A percentile compares a stretch with the other conserved stretches of the same genome.
phyloP scores from a whole-genome alignment of 2,113 vertebrate genomes.

The Leptobrachium ailaonicum region DNA sequence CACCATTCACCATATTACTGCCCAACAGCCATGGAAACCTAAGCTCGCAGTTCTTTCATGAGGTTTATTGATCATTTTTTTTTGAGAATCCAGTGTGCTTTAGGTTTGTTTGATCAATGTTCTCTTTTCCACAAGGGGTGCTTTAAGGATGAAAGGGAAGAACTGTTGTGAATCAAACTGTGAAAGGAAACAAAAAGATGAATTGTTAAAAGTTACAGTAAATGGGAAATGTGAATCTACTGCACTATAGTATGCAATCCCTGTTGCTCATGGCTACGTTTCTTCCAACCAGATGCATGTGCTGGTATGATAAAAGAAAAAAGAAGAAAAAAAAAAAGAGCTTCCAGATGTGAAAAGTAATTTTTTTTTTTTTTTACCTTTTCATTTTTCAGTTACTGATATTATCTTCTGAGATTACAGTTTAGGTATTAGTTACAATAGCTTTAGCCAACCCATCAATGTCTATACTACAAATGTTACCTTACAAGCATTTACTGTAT shows the following conservation, averaged over 20 bases:
- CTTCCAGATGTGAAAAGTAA: constrained; percentile 24
- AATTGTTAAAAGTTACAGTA: constrained; percentile 38
- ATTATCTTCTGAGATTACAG: no score
- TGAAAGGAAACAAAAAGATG: constrained; percentile 49
- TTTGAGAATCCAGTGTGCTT: constrained; percentile 58
- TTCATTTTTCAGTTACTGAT: no score
- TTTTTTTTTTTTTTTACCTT: neutral
- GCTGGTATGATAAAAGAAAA: neutral
- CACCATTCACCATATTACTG: constrained; percentile 59
- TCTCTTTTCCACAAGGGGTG: constrained; percentile 52
- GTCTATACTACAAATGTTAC: no score
- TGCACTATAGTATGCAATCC: constrained; percentile 20
- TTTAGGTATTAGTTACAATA: no score
- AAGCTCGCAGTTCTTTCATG: constrained; percentile 69
- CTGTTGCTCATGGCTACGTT: constrained; percentile 24
- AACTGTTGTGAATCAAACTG: constrained; percentile 57
- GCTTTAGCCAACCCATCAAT: no score
- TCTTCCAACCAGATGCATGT: constrained; percentile 30
- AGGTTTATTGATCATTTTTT: constrained; percentile 62
- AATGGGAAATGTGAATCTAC: constrained; percentile 31
- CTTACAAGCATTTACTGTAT: no score
- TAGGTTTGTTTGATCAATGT: constrained; percentile 62
- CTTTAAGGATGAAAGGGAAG: constrained; percentile 58
- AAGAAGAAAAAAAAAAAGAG: neutral
- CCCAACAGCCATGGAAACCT: constrained; percentile 63